Evolutionary conservation across 2,888 invertebrate genomes (phyloP), one percentile per base, ranked within the genome.

Genomic region (Pristionchus fissidentatus): DNA sequence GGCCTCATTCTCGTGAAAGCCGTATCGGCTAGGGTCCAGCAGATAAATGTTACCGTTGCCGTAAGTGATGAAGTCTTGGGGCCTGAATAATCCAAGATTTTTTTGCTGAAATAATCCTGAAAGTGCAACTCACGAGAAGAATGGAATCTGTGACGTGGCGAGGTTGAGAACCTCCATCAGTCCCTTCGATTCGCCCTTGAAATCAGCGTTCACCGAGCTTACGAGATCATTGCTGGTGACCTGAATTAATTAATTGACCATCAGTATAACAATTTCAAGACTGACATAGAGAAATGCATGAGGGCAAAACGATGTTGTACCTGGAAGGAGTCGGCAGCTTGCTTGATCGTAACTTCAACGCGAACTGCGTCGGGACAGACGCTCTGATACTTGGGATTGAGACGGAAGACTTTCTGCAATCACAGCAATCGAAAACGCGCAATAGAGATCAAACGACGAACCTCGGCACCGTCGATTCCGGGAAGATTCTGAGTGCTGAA

Each of bases 41-140:
- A 80, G 43, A 29, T 80, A 80, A 43, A 80, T 80, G 41, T 57
- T 60, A n/a, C 80, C 80, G 41, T 80, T 80, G 15, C 80, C 80
- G 26, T 80, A 80, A 3, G 60, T 60, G 41, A 80, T 57, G 60
- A 80, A 80, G 19, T 80, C 38, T 19, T 38, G 55, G 29, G 78
- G 38, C 15, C 49, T 49, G 52, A 7, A 49, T n/a, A 55, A 46
- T 46, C 22, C 15, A 38, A n/a, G 13, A 66, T 66, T 29, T 26
- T 26, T 10, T 22, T 66, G 3, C 3, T 22, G 5, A 4, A 41
- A 75, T 8, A n/a, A n/a, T n/a, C n/a, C 10, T 8, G 38, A 15
- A 8, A 4, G 22, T 5, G 19, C 4, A 73, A 77, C 77, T 26
- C 7, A 77, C 77, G 77, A 77, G 77, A 80, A 60, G 57, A 80